phyloP scores from a whole-genome alignment of 1,140 invertebrate genomes.

The Ceratitis capitata region DNA sequence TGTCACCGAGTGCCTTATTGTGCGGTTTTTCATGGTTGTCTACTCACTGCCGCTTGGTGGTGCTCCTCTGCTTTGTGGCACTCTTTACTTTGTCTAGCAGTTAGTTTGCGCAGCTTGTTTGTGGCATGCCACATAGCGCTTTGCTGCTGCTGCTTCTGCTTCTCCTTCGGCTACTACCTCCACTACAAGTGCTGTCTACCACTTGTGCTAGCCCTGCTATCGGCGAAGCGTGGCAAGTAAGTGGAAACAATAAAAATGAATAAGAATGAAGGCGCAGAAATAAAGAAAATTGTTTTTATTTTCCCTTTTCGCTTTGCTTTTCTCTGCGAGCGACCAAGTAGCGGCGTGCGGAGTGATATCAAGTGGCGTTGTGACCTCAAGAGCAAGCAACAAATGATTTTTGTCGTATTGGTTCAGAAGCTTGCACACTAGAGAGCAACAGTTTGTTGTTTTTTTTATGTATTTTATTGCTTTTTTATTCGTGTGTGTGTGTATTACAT shows the following conservation, averaged over 20 bases:
- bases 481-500: not conserved
- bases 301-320: too few relatives aligned
- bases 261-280: not conserved
- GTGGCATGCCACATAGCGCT: conserved; percentile 20
- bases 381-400: conserved; percentile 19
- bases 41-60: not conserved
- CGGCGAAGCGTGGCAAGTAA: not conserved
- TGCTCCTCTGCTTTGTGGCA: not conserved
- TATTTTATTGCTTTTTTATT: not conserved
- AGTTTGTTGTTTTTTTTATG: not conserved
- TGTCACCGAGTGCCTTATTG: not conserved
- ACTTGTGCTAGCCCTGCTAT: too few relatives aligned
- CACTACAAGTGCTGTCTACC: too few relatives aligned
- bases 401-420: not conserved
- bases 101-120: conserved; percentile 24
- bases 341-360: too few relatives aligned
- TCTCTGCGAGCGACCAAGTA: too few relatives aligned
- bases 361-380: not conserved
- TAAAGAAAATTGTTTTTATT: too few relatives aligned
- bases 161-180: too few relatives aligned
- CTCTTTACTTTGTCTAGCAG: not conserved
- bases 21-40: not conserved
- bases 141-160: not conserved
- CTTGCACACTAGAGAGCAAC: not conserved
- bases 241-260: not conserved